These are phyloP conservation scores for Tachycineta bicolor DNA, from an alignment of 2,113 vertebrate species.

Conservation along the genomic window DNA sequence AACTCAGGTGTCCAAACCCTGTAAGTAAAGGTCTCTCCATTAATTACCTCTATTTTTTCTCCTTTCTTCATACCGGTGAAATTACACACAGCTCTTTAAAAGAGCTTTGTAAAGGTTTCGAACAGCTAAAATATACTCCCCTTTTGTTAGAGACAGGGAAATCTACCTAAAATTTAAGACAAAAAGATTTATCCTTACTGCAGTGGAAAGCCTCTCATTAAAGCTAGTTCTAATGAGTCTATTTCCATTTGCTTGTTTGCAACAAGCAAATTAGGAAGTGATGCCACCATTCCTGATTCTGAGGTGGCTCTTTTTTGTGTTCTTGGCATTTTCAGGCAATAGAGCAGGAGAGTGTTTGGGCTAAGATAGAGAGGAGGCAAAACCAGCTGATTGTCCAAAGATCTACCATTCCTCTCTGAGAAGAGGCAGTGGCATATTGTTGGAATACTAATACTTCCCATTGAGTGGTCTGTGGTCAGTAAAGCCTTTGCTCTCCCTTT, in stretches of 20 bases:
- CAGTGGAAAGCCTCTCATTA: not conserved
- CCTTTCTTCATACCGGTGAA: not conserved
- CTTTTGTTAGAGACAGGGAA: not conserved
- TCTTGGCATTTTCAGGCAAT: not conserved
- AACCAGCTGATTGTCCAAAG: not conserved
- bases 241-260: not conserved
- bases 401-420: not conserved
- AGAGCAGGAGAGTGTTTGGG: not conserved
- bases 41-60: not conserved
- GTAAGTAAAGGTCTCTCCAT: constrained; percentile 73
- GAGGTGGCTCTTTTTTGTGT: not conserved
- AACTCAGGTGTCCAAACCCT: constrained; percentile 84
- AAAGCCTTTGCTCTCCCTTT: constrained; percentile 17
- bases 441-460: not conserved
- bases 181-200: not conserved
- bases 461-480: not conserved
- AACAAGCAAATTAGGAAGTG: not conserved
- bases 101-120: not conserved
- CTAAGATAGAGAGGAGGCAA: not conserved
- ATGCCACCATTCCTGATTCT: not conserved
- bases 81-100: not conserved
- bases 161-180: not conserved
- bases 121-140: not conserved
- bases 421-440: not conserved
- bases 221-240: not conserved